Conservation (phyloP, 2,888 invertebrate species). For the Pteria penguin region DNA sequence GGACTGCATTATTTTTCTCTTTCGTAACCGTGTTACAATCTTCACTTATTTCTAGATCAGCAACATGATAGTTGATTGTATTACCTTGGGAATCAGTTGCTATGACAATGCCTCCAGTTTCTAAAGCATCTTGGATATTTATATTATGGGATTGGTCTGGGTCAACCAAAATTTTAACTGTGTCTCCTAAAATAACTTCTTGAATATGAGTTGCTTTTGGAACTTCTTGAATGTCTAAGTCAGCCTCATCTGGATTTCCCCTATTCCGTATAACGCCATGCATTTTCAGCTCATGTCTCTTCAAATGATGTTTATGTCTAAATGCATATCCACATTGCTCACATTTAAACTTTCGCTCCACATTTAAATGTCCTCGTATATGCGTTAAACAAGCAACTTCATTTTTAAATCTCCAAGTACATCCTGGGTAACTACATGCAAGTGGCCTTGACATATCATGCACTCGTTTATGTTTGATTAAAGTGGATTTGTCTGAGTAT, state of each 20-base stretch:
- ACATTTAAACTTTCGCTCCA: slow-evolving; percentile 72
- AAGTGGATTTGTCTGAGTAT: slow-evolving; percentile 74
- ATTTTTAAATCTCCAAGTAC: slow-evolving; percentile 76
- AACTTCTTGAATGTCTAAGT: slow-evolving; percentile 24
- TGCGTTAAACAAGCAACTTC: slow-evolving; percentile 75
- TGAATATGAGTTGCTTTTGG: slow-evolving; percentile 59
- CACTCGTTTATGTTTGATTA: slow-evolving; percentile 76
- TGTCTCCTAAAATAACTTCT: slow-evolving; percentile 30
- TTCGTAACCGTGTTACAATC: slow-evolving; percentile 60
- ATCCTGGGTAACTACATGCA: slow-evolving; percentile 72
- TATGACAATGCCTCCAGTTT: slow-evolving; percentile 65
- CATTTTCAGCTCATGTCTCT: slow-evolving; percentile 70
- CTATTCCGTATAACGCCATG: slow-evolving; percentile 61
- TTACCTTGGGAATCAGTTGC: slow-evolving; percentile 63
- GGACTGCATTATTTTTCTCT: background rate
- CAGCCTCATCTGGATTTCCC: background rate
- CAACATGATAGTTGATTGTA: slow-evolving; percentile 66
- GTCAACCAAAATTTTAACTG: slow-evolving; percentile 1
- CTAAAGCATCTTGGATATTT: slow-evolving; percentile 58
- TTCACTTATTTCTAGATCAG: slow-evolving; percentile 64
- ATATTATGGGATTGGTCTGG: background rate
- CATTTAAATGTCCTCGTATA: slow-evolving; percentile 67
- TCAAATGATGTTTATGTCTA: slow-evolving; percentile 77
- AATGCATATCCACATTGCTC: slow-evolving; percentile 72
- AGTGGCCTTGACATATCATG: slow-evolving; percentile 74